Percentiles rank a stretch among this genome's conserved stretches.
phyloP scores from a whole-genome alignment of 2,113 vertebrate genomes.

The Nyctereutes procyonoides region DNA sequence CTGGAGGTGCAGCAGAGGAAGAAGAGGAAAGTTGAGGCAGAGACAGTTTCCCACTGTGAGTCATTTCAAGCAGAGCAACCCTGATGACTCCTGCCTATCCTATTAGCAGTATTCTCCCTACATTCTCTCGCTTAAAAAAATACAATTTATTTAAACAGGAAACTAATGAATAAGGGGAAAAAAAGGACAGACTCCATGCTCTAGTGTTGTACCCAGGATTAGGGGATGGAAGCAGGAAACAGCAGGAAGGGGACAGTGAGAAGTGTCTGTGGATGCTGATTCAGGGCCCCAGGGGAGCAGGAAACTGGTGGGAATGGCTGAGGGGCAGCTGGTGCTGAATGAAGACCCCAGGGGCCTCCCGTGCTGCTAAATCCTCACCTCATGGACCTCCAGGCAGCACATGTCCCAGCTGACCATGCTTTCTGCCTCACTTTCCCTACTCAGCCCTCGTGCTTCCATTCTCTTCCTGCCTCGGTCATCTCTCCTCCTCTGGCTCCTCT shows the following conservation, averaged over 20 bases:
- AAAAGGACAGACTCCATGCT: background rate
- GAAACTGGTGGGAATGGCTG: background rate
- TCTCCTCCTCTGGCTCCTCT: background rate
- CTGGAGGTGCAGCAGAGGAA: background rate
- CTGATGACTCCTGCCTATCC: background rate
- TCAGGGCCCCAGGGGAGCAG: background rate
- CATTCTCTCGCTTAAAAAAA: background rate
- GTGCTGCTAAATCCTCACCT: background rate
- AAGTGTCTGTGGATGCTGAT: background rate
- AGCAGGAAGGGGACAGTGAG: background rate
- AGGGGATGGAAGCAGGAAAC: background rate
- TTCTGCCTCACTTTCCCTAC: background rate
- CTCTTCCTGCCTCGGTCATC: background rate
- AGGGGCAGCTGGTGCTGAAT: background rate
- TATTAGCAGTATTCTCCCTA: background rate
- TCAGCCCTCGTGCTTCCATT: fast-evolving
- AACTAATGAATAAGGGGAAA: background rate
- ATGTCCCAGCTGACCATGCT: background rate
- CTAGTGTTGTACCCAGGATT: background rate
- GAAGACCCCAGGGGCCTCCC: background rate
- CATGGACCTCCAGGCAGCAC: background rate
- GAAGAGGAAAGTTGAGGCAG: background rate
- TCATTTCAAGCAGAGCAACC: background rate
- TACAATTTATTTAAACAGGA: conserved; percentile 19
- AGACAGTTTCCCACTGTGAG: background rate